Percentiles rank a stretch among this genome's conserved stretches.
phyloP scores from a whole-genome alignment of 2,888 invertebrate species.

The Mantis religiosa region DNA sequence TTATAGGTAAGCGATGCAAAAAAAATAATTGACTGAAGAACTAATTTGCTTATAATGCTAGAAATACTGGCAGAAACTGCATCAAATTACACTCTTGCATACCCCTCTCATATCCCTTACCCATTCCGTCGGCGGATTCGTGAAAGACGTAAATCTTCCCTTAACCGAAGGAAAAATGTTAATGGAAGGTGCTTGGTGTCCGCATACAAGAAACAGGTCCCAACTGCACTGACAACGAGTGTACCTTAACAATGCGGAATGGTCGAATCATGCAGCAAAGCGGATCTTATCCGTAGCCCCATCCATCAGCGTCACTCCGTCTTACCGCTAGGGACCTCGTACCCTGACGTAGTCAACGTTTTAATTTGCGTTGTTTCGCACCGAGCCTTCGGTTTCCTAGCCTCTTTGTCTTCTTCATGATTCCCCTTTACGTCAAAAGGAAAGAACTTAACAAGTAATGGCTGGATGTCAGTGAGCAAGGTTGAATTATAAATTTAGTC shows the following conservation, averaged over 20 bases:
- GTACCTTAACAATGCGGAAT: neutral
- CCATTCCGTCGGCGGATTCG: too few relatives aligned
- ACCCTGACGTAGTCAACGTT: neutral
- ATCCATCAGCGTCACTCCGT: neutral
- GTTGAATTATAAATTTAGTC: too few relatives aligned
- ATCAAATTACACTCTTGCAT: too few relatives aligned
- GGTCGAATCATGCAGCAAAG: neutral
- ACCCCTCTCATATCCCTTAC: too few relatives aligned
- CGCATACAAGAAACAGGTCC: too few relatives aligned
- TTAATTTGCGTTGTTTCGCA: neutral
- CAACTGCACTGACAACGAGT: neutral
- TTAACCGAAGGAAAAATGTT: too few relatives aligned
- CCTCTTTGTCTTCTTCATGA: neutral
- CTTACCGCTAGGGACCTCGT: neutral
- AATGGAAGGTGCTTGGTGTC: too few relatives aligned
- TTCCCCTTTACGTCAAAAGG: neutral
- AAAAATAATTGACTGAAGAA: too few relatives aligned
- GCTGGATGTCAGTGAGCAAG: neutral
- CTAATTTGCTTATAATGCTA: too few relatives aligned
- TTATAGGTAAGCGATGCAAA: too few relatives aligned
- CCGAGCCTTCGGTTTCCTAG: neutral
- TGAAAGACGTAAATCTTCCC: too few relatives aligned
- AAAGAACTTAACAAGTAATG: neutral
- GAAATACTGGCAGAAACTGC: too few relatives aligned
- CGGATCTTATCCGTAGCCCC: neutral